phyloP scores from a whole-genome alignment of 2,888 invertebrate genomes.

The Andrena flavipes region DNA sequence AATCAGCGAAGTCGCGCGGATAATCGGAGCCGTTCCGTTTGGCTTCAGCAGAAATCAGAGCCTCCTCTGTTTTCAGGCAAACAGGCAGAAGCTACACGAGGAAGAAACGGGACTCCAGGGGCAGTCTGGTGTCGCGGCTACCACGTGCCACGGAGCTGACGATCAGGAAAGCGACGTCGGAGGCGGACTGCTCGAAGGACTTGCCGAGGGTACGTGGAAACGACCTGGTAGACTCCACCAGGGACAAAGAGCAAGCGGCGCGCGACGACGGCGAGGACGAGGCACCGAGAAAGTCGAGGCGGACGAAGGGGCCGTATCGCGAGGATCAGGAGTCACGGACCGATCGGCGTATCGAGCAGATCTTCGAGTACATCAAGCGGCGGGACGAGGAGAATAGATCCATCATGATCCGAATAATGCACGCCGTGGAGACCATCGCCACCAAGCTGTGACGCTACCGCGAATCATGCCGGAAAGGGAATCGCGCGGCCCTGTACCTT shows the following conservation, averaged over 20 bases:
- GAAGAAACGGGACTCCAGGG: conserved; percentile 40
- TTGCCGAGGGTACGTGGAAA: conserved; percentile 21
- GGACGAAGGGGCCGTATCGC: conserved; percentile 38
- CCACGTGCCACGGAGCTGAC: conserved; percentile 73
- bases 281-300: conserved; percentile 54
- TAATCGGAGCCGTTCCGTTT: background rate
- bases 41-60: background rate
- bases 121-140: conserved; percentile 60
- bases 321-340: conserved; percentile 54
- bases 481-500: background rate
- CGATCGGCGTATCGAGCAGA: conserved; percentile 76
- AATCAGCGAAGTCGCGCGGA: background rate
- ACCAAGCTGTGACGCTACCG: conserved; percentile 61
- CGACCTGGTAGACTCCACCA: conserved; percentile 19
- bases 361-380: conserved; percentile 77
- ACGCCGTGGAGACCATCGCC: conserved; percentile 77
- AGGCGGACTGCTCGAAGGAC: conserved; percentile 37
- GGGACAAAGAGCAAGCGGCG: conserved; percentile 31
- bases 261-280: conserved; percentile 44
- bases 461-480: background rate
- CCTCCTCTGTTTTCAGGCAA: conserved; percentile 29
- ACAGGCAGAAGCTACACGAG: conserved; percentile 16
- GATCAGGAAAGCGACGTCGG: conserved; percentile 62
- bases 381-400: conserved; percentile 78
- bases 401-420: conserved; percentile 75